Conservation (phyloP, 1,140 invertebrate species). For the Drosophila virilis region DNA sequence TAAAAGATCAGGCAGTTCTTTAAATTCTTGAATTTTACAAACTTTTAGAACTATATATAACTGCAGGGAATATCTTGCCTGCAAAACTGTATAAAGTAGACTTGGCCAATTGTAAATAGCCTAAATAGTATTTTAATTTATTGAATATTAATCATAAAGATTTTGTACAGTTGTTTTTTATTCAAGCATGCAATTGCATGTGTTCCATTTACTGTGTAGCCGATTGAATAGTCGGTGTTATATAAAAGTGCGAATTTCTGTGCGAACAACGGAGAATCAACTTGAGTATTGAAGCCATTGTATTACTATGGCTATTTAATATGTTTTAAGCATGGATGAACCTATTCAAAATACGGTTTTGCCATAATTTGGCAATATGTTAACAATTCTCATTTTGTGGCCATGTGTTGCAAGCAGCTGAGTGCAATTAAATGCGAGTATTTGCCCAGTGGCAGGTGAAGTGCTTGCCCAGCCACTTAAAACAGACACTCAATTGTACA, state of each 20-base stretch:
- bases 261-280: background rate
- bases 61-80: too few species aligned
- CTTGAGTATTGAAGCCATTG: background rate
- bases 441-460: conserved; percentile 24
- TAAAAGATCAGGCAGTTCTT: too few species aligned
- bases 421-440: conserved; percentile 53
- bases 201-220: too few species aligned
- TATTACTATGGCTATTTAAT: background rate
- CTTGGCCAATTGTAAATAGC: too few species aligned
- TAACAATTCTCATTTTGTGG: conserved; percentile 26
- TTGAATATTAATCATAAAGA: too few species aligned
- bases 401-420: conserved; percentile 37
- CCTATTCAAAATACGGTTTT: conserved; percentile 1
- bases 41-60: too few species aligned
- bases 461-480: conserved; percentile 48
- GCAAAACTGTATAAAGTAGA: too few species aligned
- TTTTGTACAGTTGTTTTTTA: too few species aligned
- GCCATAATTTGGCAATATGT: conserved; percentile 25
- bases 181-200: too few species aligned
- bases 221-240: too few species aligned
- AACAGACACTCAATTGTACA: conserved; percentile 23
- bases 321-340: conserved; percentile 1
- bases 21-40: too few species aligned
- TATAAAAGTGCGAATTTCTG: background rate
- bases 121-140: too few species aligned